These are phyloP conservation scores for Scaptomyza reducta DNA, from an alignment of 2,888 invertebrate species.

Conservation along the genomic window DNA sequence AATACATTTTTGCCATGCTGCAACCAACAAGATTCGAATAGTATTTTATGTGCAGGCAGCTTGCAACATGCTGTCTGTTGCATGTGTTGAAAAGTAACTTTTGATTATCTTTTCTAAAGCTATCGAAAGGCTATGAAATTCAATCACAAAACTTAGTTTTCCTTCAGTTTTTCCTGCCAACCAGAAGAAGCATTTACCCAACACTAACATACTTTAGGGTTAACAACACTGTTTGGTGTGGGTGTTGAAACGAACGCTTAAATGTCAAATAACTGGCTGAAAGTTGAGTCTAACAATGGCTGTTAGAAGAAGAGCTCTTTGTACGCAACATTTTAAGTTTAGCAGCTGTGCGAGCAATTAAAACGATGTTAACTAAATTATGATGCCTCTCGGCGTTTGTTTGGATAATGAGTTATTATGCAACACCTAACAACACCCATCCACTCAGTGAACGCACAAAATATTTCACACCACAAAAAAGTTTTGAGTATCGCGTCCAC, in stretches of 20 bases:
- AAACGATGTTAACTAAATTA: conserved; percentile 21
- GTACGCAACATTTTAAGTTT: background rate
- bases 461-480: conserved; percentile 24
- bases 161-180: too few species aligned
- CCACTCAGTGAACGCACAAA: conserved; percentile 5
- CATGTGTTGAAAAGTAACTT: conserved; percentile 24
- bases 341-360: conserved; percentile 8
- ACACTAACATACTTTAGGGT: background rate
- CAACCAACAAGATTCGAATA: conserved; percentile 18
- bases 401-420: conserved; percentile 9
- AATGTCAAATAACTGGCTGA: background rate
- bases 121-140: too few species aligned
- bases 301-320: background rate
- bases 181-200: background rate
- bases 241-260: background rate
- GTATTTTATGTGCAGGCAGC: conserved; percentile 7
- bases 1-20: background rate
- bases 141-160: too few species aligned
- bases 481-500: conserved; percentile 4
- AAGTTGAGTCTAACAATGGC: background rate
- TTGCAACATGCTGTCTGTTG: conserved; percentile 48
- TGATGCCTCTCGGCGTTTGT: conserved; percentile 9
- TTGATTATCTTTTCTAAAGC: too few species aligned
- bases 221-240: background rate
- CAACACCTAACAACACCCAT: conserved; percentile 9